Evolutionary conservation across 2,888 invertebrate species (phyloP).

Genomic region (Heteropelma amictum): DNA sequence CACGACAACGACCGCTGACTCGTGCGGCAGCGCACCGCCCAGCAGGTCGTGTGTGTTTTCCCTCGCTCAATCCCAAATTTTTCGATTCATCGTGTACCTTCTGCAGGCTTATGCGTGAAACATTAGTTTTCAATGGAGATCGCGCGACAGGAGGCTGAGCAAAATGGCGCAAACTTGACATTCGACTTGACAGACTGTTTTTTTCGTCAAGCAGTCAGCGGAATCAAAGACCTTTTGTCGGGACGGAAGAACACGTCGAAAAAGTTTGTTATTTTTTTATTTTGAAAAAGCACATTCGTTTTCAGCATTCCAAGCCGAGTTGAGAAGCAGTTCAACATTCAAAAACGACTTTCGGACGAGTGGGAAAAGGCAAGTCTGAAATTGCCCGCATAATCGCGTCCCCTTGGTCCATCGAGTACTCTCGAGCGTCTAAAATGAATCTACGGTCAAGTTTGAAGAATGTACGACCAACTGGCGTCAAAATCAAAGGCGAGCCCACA

Average conservation of each 20-base stretch:
- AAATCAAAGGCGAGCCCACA: constrained; percentile 2
- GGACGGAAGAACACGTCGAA: no score
- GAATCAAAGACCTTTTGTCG: no score
- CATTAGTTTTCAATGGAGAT: constrained; percentile 40
- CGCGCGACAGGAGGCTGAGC: not conserved
- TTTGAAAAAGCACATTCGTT: no score
- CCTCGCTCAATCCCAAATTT: constrained; percentile 24
- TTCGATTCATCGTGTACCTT: constrained; percentile 20
- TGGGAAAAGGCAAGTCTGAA: constrained; percentile 27
- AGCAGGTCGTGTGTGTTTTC: constrained; percentile 45
- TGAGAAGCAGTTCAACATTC: no score
- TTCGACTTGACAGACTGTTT: not conserved
- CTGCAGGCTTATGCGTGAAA: constrained; percentile 22
- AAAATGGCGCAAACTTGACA: constrained; percentile 8
- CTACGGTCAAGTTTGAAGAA: constrained; percentile 58
- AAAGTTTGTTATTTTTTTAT: no score
- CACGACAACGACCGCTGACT: constrained; percentile 40
- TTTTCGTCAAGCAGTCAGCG: no score
- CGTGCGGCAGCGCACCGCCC: constrained; percentile 42
- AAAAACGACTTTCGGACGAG: not conserved
- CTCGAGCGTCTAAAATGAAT: constrained; percentile 42
- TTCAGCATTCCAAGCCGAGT: no score
- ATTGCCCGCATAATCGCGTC: constrained; percentile 63
- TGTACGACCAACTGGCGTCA: constrained; percentile 68
- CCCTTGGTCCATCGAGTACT: constrained; percentile 50